These are phyloP conservation scores for Lycorma delicatula DNA, from an alignment of 1,140 invertebrate species.

Conservation along the genomic window DNA sequence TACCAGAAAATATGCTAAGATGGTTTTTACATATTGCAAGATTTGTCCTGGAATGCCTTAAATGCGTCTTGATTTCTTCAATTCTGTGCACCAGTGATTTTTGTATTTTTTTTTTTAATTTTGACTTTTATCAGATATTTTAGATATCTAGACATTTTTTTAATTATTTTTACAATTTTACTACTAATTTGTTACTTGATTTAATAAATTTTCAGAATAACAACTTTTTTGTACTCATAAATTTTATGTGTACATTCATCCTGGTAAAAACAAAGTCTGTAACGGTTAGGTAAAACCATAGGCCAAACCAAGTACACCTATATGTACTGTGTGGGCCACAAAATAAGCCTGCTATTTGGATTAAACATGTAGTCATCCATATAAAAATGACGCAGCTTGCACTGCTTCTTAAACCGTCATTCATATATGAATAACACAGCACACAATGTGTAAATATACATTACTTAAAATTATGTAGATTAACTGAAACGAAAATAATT, in stretches of 20 bases:
- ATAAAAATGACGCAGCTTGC: not conserved
- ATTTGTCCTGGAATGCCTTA: not conserved
- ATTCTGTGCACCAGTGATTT: not conserved
- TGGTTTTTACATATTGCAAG: constrained; percentile 1
- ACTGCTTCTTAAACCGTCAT: too few relatives aligned
- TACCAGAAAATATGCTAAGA: not conserved
- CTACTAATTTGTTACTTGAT: not conserved
- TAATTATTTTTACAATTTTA: not conserved
- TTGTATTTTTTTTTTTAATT: not conserved
- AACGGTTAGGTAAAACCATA: not conserved
- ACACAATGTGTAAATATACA: too few relatives aligned
- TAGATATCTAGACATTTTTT: not conserved
- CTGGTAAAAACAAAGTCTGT: not conserved
- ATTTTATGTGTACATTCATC: not conserved
- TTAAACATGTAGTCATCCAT: not conserved
- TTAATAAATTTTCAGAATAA: not conserved
- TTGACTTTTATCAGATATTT: too few relatives aligned
- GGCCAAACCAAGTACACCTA: not conserved
- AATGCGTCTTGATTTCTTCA: constrained; percentile 3
- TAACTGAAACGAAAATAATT: too few relatives aligned
- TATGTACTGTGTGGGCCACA: not conserved
- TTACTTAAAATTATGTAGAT: too few relatives aligned
- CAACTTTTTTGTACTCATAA: not conserved
- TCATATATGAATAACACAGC: too few relatives aligned
- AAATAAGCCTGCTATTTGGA: not conserved